Base-by-base conservation (phyloP, 2,888 invertebrate species). In the Osmoderma eremita region DNA sequence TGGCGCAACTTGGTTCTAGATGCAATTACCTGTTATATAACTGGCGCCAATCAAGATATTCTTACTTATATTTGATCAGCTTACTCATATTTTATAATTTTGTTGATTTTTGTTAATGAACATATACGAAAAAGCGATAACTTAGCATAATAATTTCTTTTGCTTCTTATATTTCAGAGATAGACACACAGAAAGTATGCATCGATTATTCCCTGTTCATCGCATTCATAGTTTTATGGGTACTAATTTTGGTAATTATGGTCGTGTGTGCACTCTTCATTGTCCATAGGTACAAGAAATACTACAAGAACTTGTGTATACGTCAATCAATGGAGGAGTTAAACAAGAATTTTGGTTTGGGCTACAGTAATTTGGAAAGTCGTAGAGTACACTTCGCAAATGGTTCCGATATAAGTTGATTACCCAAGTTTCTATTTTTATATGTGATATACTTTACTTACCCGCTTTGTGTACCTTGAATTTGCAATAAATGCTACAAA, bases 381-480 rank as follows among this genome's bases (percentile, higher is more conserved):
- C 82, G 90, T 36, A 85, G 90, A 58, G 91, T 91, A 1, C 90
- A 88, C 76, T 91, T 90, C 88, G 90, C 90, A 0, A 90, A 91
- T 71, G 75, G 20, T 15, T 42, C 62, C 17, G 67, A 54, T 20
- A 1, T 53, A 30, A 36, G 53, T 36, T 53, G 13, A 18, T 17
- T 49, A 58, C 12, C 24, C 24, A 10, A 18, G 22, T 24, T 38
- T 12, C n/a, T 42, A 51, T 38, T 17, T 36, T 22, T 39, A 38
- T 36, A 45, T 65, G 65, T 65, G 65, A 65, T 65, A 65, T 56
- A 38, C 20, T 24, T 24, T 30, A 30, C n/a, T 20, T 30, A 30
- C n/a, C 13, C 36, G 36, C 8, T 17, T 18, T 8, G 17, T 53
- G 10, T 53, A 22, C 22, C 36, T 53, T 53, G 17, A 13, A 58